A percentile compares a stretch with the other conserved stretches of the same genome.
Conservation (phyloP, 2,888 invertebrate genomes). For the Xestia ashworthii region DNA sequence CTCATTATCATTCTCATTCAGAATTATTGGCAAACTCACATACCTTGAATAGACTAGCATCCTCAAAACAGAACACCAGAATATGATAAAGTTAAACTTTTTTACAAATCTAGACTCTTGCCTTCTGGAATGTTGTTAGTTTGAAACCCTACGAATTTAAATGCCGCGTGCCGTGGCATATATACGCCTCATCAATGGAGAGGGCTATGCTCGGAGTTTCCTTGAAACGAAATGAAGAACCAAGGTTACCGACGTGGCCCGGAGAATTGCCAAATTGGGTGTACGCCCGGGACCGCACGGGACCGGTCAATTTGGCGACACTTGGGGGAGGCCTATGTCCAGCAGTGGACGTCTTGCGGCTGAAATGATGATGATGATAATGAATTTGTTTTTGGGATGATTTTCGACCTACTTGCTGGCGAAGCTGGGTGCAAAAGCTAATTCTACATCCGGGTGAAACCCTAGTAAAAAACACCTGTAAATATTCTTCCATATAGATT, state of each 20-base stretch:
- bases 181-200: not conserved
- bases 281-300: too few species aligned
- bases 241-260: too few species aligned
- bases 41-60: not conserved
- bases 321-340: too few species aligned
- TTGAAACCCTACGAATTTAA: not conserved
- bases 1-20: not conserved
- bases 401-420: not conserved
- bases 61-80: not conserved
- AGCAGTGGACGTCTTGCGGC: too few species aligned
- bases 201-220: too few species aligned
- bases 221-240: too few species aligned
- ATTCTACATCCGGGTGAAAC: constrained; percentile 1
- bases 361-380: too few species aligned
- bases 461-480: not conserved
- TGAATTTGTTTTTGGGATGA: not conserved
- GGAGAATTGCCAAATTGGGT: too few species aligned
- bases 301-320: too few species aligned
- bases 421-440: not conserved
- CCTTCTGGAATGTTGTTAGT: not conserved
- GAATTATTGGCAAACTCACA: not conserved
- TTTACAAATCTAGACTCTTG: not conserved
- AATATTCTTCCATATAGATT: constrained; percentile 9
- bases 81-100: not conserved
- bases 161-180: not conserved